Evolutionary conservation across 1,140 invertebrate species (phyloP), one percentile per base, ranked within the genome.

Genomic region (Periplaneta americana): DNA sequence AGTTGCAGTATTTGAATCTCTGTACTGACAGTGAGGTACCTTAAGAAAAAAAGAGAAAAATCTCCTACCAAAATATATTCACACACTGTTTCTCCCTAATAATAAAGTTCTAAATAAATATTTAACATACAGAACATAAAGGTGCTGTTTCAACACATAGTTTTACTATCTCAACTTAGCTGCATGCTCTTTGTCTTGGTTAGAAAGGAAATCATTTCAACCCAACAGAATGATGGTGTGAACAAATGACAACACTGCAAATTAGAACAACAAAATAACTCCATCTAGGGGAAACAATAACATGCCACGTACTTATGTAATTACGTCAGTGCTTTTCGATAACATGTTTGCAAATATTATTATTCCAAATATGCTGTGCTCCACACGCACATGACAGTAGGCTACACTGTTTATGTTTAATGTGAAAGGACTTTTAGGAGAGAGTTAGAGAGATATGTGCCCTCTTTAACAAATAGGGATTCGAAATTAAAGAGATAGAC

Each of bases 41-140:
- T 89, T 89, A 85, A 86, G 86, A 87, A 87, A 88, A 88, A 83
- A 84, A 85, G 82, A 84, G 81, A 88, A 88, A 80, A 80, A 80
- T 80, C 75, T 77, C 75, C 35, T 77, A 28, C 75, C 75, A 77
- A 36, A 77, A 77, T 66, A 66, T 66, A 66, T 66, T 66, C 48
- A 66, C 48, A 66, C 48, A 66, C 3, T 28, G 0, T 66, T 66
- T 66, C 9, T n/a, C 22, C 48, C 1, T 28, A 28, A 66, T 8
- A n/a, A 66, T 66, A 66, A n/a, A n/a, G 22, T 66, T 66, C 22
- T n/a, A 66, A 66, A 66, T 66, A 66, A 66, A 66, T 11, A 66
- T 28, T 28, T 5, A 9, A 66, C 22, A 66, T 66, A 66, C n/a
- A 22, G 28, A 66, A 66, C 48, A 66, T n/a, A 66, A 66, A 28